Evolutionary conservation across 2,113 vertebrate genomes (phyloP), one percentile per base, ranked within the genome.

Genomic region (Thamnaconus septentrionalis): DNA sequence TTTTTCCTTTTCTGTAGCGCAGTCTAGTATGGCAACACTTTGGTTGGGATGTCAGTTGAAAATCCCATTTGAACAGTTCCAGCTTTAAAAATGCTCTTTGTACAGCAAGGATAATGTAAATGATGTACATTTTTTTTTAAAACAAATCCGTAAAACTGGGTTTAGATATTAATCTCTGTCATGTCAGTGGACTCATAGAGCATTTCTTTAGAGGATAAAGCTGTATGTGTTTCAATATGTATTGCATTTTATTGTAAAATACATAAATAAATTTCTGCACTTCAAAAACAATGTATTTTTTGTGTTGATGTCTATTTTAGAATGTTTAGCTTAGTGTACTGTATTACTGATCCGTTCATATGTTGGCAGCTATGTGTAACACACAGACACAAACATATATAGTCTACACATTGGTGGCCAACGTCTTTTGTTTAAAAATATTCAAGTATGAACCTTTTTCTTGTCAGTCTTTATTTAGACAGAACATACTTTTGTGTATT

Each of bases 61-160:
- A 2, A 56, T 9, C n/a, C 64, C 49, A 1, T 41, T 59, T 44
- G 9, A 8, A 3, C 53, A 8, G 7, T 43, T 4, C 61, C 64
- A n/a, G 6, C 41, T 56, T 49, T 57, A 57, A 6, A 57, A 57
- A 18, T 53, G n/a, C 8, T 11, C 10, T 7, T 55, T 78, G 40
- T 9, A 50, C 73, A 59, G 18, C 11, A 40, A 59, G 6, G 44
- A 54, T 45, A n/a, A 52, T 87, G 78, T 87, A 87, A 78, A 87
- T 83, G 42, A 45, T 84, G 74, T 85, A 82, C 68, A 75, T 59
- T 72, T 64, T 58, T 69, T 31, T 31, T 53, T 44, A 11, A 71
- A 57, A 69, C 59, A 31, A 31, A 31, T 31, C 7, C 42, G 46
- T 61, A 60, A 73, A 64, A 64, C 6, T 0, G 31, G 12, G 61